These are phyloP conservation scores for Melierax canorus DNA, from an alignment of 2,113 vertebrate genomes.

Conservation along the genomic window DNA sequence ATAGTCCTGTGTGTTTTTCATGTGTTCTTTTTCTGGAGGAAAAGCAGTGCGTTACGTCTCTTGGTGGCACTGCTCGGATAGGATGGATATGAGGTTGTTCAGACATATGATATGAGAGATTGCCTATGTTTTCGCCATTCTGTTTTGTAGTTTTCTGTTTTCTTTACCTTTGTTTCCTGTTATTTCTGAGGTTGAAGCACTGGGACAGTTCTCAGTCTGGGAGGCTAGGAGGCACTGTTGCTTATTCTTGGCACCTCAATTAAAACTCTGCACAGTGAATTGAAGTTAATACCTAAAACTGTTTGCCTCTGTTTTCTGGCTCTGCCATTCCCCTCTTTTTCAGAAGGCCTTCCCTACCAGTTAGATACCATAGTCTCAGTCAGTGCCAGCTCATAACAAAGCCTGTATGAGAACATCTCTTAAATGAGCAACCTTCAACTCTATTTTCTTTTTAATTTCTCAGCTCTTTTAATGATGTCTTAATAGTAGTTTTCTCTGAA, in stretches of 20 bases:
- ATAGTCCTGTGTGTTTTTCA: background rate
- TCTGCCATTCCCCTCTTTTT: background rate
- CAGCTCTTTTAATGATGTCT: background rate
- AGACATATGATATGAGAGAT: background rate
- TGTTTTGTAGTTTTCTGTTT: background rate
- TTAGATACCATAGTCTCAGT: background rate
- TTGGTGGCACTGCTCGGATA: background rate
- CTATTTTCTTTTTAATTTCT: background rate
- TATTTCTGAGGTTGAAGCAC: background rate
- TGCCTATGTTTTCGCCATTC: accelerated
- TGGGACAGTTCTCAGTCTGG: background rate
- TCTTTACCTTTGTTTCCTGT: background rate
- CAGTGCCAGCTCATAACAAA: background rate
- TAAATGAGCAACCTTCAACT: background rate
- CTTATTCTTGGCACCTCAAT: background rate
- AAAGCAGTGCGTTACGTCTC: background rate
- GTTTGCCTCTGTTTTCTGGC: background rate
- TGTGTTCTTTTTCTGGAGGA: background rate
- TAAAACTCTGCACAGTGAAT: background rate
- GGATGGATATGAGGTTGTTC: background rate
- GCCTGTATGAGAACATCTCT: background rate
- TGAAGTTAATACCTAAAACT: background rate
- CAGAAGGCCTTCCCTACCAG: background rate
- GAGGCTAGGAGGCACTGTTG: background rate
- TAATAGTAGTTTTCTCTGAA: background rate